A percentile compares a stretch with the other conserved stretches of the same genome.
These are phyloP conservation scores for Ptilonorhynchus violaceus DNA, from an alignment of 2,113 vertebrate genomes.

Conservation along the genomic window DNA sequence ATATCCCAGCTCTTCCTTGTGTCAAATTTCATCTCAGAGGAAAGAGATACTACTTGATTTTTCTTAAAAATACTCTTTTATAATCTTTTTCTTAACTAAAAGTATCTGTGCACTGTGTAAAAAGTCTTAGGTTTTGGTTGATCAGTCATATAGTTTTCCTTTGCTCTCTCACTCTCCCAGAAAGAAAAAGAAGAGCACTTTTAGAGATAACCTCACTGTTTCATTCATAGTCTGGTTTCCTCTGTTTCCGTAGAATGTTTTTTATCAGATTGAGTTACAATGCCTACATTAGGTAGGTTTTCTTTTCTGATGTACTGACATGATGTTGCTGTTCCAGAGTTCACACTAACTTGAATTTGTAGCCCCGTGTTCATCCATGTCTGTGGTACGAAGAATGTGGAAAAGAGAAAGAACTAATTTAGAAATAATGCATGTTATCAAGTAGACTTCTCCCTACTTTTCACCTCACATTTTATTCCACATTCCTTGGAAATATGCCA, in stretches of 20 bases:
- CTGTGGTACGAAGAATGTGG: not conserved
- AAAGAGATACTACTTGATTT: not conserved
- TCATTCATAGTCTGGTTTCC: not conserved
- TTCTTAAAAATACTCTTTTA: not conserved
- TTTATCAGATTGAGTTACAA: not conserved
- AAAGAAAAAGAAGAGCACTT: not conserved
- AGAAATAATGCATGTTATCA: not conserved
- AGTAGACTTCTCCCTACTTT: not conserved
- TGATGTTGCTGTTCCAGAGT: not conserved
- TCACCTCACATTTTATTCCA: not conserved
- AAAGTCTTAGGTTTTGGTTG: not conserved
- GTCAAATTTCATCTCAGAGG: not conserved
- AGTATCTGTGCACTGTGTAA: not conserved
- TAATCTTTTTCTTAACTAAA: not conserved
- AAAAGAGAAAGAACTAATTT: not conserved
- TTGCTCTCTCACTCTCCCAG: not conserved
- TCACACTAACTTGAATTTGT: not conserved
- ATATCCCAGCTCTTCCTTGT: not conserved
- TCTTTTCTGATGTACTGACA: not conserved
- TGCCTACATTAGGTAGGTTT: not conserved
- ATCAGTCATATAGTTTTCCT: not conserved
- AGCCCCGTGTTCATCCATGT: not conserved
- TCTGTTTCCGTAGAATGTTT: not conserved
- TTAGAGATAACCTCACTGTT: not conserved
- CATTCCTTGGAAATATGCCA: not conserved